phyloP scores from a whole-genome alignment of 2,113 vertebrate species.

The Geococcyx californianus region DNA sequence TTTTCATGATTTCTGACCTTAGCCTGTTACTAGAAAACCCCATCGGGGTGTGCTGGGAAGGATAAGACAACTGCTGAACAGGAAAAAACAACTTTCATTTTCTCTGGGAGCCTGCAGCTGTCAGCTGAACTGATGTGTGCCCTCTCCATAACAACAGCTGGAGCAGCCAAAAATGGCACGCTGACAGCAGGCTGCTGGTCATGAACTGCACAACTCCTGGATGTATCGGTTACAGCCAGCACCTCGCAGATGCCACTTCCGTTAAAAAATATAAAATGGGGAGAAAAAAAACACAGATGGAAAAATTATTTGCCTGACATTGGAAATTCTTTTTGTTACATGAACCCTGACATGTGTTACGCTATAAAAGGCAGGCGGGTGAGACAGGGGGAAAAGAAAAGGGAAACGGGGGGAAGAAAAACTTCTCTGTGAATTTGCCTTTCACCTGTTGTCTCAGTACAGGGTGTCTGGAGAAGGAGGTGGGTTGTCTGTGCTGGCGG shows the following conservation, averaged over 20 bases:
- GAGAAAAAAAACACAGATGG: constrained; percentile 59
- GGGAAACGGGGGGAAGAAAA: constrained; percentile 30
- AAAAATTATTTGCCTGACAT: constrained; percentile 69
- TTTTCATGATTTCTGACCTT: background rate
- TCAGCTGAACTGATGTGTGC: constrained; percentile 55
- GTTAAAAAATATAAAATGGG: constrained; percentile 29
- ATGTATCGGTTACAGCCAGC: constrained; percentile 62
- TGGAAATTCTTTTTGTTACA: constrained; percentile 66
- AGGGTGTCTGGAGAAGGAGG: background rate
- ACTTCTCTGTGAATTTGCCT: background rate
- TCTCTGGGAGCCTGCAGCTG: constrained; percentile 73
- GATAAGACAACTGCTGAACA: constrained; percentile 63
- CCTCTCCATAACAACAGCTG: constrained; percentile 77
- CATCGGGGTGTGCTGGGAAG: background rate
- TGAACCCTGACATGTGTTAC: constrained; percentile 50
- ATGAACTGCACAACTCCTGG: constrained; percentile 19
- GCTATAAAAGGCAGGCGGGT: background rate
- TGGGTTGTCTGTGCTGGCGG: background rate
- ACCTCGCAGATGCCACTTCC: constrained; percentile 73
- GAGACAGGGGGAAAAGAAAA: background rate
- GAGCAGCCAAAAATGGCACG: constrained; percentile 47
- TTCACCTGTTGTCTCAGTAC: constrained; percentile 59
- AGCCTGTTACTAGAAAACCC: constrained; percentile 1
- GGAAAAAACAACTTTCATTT: constrained; percentile 60
- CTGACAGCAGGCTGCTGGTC: constrained; percentile 17